Evolutionary conservation across 2,113 vertebrate genomes (phyloP), one percentile per base, ranked within the genome.

Genomic region (Crocuta crocuta): DNA sequence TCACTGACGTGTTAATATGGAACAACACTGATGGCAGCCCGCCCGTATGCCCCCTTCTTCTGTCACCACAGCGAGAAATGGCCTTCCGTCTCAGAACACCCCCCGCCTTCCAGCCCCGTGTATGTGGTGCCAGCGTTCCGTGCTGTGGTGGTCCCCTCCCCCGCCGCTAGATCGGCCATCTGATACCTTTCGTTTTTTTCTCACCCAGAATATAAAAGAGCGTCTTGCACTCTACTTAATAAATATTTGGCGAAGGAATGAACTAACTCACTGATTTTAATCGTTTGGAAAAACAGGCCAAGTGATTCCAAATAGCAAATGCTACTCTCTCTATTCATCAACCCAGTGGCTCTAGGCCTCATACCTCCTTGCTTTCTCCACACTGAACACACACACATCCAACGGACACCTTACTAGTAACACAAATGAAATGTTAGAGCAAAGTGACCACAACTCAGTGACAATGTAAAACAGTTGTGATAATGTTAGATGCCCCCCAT

Each of bases 251-350:
- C 68, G 33, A 71, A 84, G 11, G 65, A 24, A 91, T 55, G 43
- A 85, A 50, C 10, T 31, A 65, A 63, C 70, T 50, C 80, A 65
- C 9, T 94, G 21, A 65, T 28, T 93, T 26, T 66, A 35, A 81
- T 21, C 35, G 21, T 82, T 82, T 65, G 26, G 91, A 76, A 80
- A 81, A 95, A 89, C 26, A 63, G 26, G 33, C 6, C 78, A 95
- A 78, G 31, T 83, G 81, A 70, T 61, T 97, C 31, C 55, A 94
- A 74, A 83, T 33, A 91, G 28, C 39, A 80, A 53, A 76, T 63
- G 55, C 85, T 94, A 33, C n/a, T 53, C 43, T 63, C 19, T 63
- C 15, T 50, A 70, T 65, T 48, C 78, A 78, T 79, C 93, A 78
- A 28, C 31, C 76, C 50, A 70, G 13, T 23, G 55, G 28, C 35